Evolutionary conservation across 2,113 vertebrate species (phyloP).

Genomic region (Coregonus clupeaformis): DNA sequence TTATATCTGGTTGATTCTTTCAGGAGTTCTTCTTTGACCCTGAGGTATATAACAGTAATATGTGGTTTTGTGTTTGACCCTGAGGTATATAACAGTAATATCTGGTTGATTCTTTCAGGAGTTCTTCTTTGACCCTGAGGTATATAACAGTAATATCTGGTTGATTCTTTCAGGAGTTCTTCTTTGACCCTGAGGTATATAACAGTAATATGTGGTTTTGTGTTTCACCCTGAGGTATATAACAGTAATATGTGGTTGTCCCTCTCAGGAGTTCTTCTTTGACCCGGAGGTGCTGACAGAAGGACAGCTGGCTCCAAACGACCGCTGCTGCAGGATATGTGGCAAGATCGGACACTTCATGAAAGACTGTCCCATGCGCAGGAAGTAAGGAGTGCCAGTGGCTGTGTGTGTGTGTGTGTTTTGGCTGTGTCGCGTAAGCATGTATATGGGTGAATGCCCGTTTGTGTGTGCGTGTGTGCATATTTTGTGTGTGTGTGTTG

Average conservation of each 20-base stretch:
- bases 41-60: slow-evolving; percentile 64
- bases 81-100: too few relatives aligned
- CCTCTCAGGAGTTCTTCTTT: slow-evolving; percentile 91
- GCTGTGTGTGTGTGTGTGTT: background rate
- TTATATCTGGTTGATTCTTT: background rate
- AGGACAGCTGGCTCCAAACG: slow-evolving; percentile 91
- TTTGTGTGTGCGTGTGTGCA: too few relatives aligned
- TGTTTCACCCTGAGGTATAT: too few relatives aligned
- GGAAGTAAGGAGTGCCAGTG: slow-evolving; percentile 75
- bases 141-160: too few relatives aligned
- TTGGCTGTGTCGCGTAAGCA: background rate
- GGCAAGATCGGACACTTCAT: slow-evolving; percentile 97
- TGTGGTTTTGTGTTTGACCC: too few relatives aligned
- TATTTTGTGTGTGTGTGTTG: background rate
- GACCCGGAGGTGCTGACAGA: slow-evolving; percentile 90
- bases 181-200: slow-evolving; percentile 62
- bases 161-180: slow-evolving; percentile 81
- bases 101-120: slow-evolving; percentile 69
- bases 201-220: too few relatives aligned
- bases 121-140: slow-evolving; percentile 76
- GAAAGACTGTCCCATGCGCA: slow-evolving; percentile 92
- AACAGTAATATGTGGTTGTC: too few relatives aligned
- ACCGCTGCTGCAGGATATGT: slow-evolving; percentile 93
- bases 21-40: slow-evolving; percentile 96
- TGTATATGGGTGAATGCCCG: background rate